Conservation (phyloP, 2,888 invertebrate genomes). For the Tribolium freemani region DNA sequence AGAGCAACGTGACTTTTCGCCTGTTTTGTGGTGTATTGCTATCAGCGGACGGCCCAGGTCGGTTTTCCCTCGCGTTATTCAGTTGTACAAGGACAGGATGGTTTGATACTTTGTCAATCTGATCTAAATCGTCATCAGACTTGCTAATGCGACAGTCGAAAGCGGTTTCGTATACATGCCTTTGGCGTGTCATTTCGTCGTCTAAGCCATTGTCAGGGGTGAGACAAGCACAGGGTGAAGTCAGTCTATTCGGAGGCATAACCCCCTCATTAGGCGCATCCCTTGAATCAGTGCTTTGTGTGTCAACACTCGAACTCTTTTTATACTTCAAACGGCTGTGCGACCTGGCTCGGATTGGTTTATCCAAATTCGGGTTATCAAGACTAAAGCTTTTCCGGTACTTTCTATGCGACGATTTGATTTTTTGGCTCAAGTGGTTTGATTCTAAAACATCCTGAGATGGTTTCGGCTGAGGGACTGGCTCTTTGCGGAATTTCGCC, state of each 20-base stretch:
- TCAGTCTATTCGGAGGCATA: conserved; percentile 81
- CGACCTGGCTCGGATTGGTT: conserved; percentile 65
- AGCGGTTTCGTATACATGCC: conserved; percentile 90
- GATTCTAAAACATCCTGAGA: conserved; percentile 44
- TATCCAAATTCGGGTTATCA: conserved; percentile 58
- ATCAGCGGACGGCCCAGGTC: conserved; percentile 54
- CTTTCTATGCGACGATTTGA: conserved; percentile 52
- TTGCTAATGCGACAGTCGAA: conserved; percentile 90
- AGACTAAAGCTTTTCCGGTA: conserved; percentile 62
- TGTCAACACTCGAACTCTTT: conserved; percentile 82
- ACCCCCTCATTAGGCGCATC: conserved; percentile 72
- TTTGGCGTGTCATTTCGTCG: conserved; percentile 74
- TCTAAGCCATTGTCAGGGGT: conserved; percentile 75
- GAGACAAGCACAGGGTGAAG: conserved; percentile 81
- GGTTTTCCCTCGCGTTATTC: conserved; percentile 63
- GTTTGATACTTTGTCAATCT: conserved; percentile 85
- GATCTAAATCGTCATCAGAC: conserved; percentile 85
- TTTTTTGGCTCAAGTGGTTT: conserved; percentile 50
- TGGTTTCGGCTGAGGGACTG: neutral
- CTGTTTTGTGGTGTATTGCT: conserved; percentile 68
- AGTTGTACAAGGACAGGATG: conserved; percentile 80
- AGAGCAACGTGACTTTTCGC: conserved; percentile 71
- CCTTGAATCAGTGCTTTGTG: conserved; percentile 77
- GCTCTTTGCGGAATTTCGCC: conserved; percentile 2
- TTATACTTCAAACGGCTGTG: conserved; percentile 69